Evolutionary conservation across 2,888 invertebrate genomes (phyloP).

Genomic region (Copidosoma aretas): DNA sequence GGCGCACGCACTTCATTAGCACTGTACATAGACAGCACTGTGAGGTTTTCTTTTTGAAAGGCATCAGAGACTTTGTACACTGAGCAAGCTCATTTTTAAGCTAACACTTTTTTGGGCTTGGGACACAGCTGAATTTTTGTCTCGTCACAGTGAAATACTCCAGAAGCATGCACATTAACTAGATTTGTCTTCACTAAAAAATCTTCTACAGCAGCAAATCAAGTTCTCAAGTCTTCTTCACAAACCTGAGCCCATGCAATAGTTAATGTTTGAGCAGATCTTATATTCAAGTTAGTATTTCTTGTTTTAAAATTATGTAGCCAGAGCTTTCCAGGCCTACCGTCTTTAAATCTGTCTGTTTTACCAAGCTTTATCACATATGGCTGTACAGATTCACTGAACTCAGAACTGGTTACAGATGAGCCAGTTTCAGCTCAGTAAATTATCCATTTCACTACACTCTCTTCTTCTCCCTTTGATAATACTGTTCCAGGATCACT

Average conservation of each 20-base stretch:
- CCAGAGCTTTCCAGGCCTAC: constrained; percentile 12
- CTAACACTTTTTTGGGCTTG: background rate
- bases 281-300: background rate
- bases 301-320: background rate
- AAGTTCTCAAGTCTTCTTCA: background rate
- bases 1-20: constrained; percentile 48
- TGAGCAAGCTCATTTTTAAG: background rate
- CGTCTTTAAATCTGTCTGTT: constrained; percentile 1
- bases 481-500: constrained; percentile 8
- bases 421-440: constrained; percentile 3
- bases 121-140: background rate
- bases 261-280: no score
- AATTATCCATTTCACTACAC: constrained; percentile 12
- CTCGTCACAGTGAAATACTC: constrained; percentile 3
- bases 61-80: background rate
- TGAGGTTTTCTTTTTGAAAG: background rate
- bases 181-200: background rate
- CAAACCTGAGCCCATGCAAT: background rate
- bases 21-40: constrained; percentile 32
- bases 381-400: constrained; percentile 14
- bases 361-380: background rate
- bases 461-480: background rate
- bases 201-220: background rate
- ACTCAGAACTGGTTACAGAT: constrained; percentile 16
- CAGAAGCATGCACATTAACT: background rate